phyloP scores from a whole-genome alignment of 2,888 invertebrate genomes.

The Eristalis tenax region DNA sequence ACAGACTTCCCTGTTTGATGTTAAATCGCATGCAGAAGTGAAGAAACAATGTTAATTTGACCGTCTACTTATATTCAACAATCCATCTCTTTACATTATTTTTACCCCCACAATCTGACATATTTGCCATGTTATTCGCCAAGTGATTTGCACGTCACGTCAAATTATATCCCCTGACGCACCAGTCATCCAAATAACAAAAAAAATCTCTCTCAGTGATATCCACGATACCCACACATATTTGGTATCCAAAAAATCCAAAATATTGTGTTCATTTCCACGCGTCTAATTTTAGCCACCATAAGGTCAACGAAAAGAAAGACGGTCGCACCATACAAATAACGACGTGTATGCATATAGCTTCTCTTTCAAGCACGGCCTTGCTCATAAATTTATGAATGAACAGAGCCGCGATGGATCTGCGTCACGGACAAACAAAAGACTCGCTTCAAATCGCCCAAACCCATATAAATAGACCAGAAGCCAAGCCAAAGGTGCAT shows the following conservation, averaged over 20 bases:
- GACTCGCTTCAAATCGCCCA: neutral
- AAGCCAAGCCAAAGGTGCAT: neutral
- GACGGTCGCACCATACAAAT: constrained; percentile 1
- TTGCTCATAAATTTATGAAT: constrained; percentile 11
- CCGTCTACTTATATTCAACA: neutral
- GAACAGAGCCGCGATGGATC: neutral
- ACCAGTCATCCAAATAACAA: neutral
- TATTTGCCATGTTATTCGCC: neutral
- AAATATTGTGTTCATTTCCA: constrained; percentile 1
- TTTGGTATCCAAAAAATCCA: constrained; percentile 24
- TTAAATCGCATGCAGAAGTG: no score
- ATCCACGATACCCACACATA: constrained; percentile 15
- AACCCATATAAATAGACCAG: neutral
- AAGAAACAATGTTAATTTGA: no score
- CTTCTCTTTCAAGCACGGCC: neutral
- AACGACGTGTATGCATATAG: constrained; percentile 2
- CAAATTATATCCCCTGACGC: constrained; percentile 1
- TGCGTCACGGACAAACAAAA: constrained; percentile 24
- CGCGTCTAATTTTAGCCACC: constrained; percentile 25
- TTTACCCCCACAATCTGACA: neutral
- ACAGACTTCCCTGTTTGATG: no score
- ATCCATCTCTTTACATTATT: neutral
- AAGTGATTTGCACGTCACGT: neutral
- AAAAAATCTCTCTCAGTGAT: neutral
- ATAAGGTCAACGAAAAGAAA: constrained; percentile 23